phyloP scores from a whole-genome alignment of 2,888 invertebrate genomes.

The Drosophila subquinaria region DNA sequence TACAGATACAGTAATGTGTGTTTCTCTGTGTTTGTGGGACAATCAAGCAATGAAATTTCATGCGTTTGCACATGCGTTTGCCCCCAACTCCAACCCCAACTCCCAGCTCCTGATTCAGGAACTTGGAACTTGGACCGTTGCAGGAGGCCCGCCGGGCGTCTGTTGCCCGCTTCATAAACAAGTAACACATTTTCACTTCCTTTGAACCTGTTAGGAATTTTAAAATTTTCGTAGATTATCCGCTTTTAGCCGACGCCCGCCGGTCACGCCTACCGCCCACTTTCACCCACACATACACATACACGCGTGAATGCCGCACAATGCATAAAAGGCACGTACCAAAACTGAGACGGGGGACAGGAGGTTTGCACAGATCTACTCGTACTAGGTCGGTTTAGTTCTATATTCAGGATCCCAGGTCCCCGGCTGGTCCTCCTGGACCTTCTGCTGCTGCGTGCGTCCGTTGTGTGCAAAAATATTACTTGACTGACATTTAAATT shows the following conservation, averaged over 20 bases:
- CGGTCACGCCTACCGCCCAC: conserved; percentile 50
- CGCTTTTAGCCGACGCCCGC: conserved; percentile 70
- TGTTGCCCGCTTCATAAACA: conserved; percentile 71
- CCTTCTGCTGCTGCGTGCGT: conserved; percentile 34
- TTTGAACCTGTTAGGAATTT: conserved; percentile 81
- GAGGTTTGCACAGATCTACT: conserved; percentile 40
- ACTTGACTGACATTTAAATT: conserved; percentile 82
- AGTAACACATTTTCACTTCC: conserved; percentile 82
- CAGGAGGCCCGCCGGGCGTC: conserved; percentile 39
- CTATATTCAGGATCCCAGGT: conserved; percentile 35
- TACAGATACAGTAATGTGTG: conserved; percentile 32
- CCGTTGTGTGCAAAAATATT: conserved; percentile 73
- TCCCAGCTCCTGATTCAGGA: neutral
- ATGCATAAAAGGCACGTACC: conserved; percentile 78
- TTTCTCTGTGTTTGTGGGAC: conserved; percentile 67
- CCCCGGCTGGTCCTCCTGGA: conserved; percentile 19
- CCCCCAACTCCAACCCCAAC: neutral
- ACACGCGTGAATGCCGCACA: conserved; percentile 70
- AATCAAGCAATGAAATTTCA: conserved; percentile 83
- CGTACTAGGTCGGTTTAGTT: conserved; percentile 9
- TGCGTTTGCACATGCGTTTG: conserved; percentile 80
- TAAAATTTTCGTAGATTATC: conserved; percentile 79
- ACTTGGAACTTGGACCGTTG: conserved; percentile 18
- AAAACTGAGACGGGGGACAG: conserved; percentile 29
- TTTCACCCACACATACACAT: conserved; percentile 20